Percentiles rank a stretch among this genome's conserved stretches.
Conservation (phyloP, 2,113 vertebrate species). For the Hydrochoerus hydrochaeris region DNA sequence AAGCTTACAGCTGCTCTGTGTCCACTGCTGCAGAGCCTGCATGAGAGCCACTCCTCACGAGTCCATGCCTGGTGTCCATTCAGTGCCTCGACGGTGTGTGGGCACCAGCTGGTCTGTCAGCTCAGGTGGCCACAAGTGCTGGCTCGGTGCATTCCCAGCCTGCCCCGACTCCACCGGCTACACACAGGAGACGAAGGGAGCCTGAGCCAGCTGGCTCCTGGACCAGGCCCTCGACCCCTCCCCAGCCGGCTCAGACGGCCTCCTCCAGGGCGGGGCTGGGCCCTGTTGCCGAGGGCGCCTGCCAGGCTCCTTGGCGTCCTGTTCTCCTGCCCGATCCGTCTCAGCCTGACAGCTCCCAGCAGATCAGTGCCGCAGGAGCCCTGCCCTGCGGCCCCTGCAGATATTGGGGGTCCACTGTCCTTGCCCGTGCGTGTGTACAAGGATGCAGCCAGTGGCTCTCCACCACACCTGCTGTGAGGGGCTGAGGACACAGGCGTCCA, state of each 20-base stretch:
- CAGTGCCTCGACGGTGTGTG: background rate
- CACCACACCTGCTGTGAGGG: background rate
- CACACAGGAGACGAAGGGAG: background rate
- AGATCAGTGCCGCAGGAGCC: background rate
- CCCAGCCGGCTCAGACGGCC: background rate
- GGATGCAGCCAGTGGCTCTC: background rate
- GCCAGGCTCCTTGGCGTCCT: slow-evolving; percentile 49
- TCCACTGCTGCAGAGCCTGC: background rate
- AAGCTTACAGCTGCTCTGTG: background rate
- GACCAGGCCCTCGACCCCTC: background rate
- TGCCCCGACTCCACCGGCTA: background rate
- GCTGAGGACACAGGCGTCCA: background rate
- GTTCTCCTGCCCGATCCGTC: slow-evolving; percentile 59
- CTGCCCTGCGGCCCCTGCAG: background rate
- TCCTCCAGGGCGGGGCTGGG: background rate
- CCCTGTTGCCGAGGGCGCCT: background rate
- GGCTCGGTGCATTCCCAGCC: slow-evolving; percentile 39
- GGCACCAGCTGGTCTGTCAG: background rate
- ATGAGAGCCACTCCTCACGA: accelerated
- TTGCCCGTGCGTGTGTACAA: background rate
- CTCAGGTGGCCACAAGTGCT: slow-evolving; percentile 12
- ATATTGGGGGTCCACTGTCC: background rate
- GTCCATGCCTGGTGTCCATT: accelerated
- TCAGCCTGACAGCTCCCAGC: slow-evolving; percentile 67
- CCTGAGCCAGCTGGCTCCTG: background rate